A percentile compares a stretch with the other conserved stretches of the same genome.
Conservation (phyloP, 2,113 vertebrate genomes). For the Microcebus lehilahytsara region DNA sequence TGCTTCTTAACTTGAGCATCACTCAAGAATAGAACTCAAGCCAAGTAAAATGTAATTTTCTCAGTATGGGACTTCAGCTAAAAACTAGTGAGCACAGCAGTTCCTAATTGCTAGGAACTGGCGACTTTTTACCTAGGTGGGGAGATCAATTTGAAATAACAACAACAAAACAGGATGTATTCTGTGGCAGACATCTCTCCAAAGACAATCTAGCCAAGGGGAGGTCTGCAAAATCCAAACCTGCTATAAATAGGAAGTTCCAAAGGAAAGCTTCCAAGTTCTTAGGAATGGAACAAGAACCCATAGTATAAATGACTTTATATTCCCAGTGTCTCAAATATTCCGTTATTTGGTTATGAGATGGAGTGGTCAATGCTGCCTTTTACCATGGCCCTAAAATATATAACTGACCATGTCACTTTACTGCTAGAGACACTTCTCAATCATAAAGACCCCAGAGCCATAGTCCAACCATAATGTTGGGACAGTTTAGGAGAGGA, state of each 20-base stretch:
- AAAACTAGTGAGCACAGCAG: conserved; percentile 68
- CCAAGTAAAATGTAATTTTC: conserved; percentile 71
- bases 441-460: background rate
- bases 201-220: conserved; percentile 23
- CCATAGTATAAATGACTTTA: background rate
- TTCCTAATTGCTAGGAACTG: conserved; percentile 58
- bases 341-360: background rate
- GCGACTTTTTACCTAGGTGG: conserved; percentile 53
- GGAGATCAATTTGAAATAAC: conserved; percentile 59
- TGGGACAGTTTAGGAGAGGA: background rate
- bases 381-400: background rate
- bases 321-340: background rate
- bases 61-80: conserved; percentile 58
- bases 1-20: conserved; percentile 70
- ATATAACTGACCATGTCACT: background rate
- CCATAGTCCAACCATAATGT: background rate
- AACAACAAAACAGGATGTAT: conserved; percentile 61
- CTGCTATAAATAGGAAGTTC: background rate
- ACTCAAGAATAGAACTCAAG: conserved; percentile 59
- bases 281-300: background rate
- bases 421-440: background rate
- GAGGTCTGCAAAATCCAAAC: conserved; percentile 48
- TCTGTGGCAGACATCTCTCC: background rate
- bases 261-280: background rate
- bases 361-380: background rate